Conservation (phyloP, 2,113 vertebrate genomes). For the Pseudopipra pipra region DNA sequence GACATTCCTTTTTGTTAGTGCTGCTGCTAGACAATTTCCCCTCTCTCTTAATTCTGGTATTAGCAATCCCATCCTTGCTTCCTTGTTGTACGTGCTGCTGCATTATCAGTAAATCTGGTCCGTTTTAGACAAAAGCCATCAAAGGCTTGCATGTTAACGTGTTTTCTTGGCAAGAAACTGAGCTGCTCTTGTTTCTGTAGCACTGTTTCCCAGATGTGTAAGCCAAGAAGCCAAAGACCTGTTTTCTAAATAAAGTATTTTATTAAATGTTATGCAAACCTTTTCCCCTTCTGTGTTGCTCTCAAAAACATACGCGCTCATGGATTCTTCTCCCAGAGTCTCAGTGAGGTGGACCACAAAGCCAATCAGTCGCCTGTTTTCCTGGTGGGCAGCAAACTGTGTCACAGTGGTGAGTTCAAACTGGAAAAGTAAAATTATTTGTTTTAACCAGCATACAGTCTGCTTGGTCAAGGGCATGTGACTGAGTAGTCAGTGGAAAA, state of each 20-base stretch:
- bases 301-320: conserved; percentile 91
- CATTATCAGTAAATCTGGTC: neutral
- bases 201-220: neutral
- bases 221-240: neutral
- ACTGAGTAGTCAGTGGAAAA: neutral
- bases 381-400: conserved; percentile 93
- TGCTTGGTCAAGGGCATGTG: neutral
- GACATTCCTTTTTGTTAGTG: neutral
- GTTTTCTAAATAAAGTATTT: neutral
- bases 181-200: neutral
- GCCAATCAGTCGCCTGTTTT: conserved; percentile 91
- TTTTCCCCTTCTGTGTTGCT: conserved; percentile 98
- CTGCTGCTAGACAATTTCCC: neutral
- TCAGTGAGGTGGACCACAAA: conserved; percentile 85
- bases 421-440: conserved; percentile 62
- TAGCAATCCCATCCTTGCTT: neutral
- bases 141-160: neutral
- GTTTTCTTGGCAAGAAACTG: neutral
- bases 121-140: neutral
- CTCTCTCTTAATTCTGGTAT: neutral
- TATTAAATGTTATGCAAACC: conserved; percentile 65
- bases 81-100: neutral
- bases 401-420: conserved; percentile 88
- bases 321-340: conserved; percentile 75
- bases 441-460: neutral